These are phyloP conservation scores for Poecilobothrus nobilitatus DNA, from an alignment of 2,888 invertebrate species.

Conservation along the genomic window DNA sequence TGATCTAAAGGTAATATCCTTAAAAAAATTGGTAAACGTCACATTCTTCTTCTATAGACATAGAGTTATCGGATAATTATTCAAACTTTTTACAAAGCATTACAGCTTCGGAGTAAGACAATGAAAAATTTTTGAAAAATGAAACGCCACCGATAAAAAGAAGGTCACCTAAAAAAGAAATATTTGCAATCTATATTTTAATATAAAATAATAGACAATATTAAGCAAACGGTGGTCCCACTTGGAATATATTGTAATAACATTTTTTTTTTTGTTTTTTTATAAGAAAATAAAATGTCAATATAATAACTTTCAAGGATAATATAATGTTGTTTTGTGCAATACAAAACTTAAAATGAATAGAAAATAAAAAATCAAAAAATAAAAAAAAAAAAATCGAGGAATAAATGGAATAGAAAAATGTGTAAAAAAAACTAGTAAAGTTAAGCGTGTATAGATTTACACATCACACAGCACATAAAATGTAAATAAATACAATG, in stretches of 20 bases:
- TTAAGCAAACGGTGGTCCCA: neutral
- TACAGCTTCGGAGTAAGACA: no score
- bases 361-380: neutral
- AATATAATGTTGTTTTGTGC: neutral
- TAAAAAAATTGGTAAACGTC: no score
- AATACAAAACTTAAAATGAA: neutral
- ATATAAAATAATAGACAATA: neutral
- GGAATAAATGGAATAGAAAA: neutral
- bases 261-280: no score
- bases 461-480: neutral
- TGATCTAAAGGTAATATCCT: no score
- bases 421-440: neutral
- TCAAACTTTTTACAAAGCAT: no score
- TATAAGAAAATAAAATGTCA: neutral
- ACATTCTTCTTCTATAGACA: no score
- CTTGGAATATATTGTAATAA: neutral
- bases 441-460: conserved; percentile 6
- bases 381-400: neutral
- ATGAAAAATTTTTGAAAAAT: no score
- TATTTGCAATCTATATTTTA: neutral
- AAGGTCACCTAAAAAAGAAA: no score
- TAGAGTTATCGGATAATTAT: no score
- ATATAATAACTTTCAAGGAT: neutral
- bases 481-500: neutral
- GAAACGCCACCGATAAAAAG: no score